Evolutionary conservation across 2,888 invertebrate genomes (phyloP), one percentile per base, ranked within the genome.

Genomic region (Xanthorhoe spadicearia): DNA sequence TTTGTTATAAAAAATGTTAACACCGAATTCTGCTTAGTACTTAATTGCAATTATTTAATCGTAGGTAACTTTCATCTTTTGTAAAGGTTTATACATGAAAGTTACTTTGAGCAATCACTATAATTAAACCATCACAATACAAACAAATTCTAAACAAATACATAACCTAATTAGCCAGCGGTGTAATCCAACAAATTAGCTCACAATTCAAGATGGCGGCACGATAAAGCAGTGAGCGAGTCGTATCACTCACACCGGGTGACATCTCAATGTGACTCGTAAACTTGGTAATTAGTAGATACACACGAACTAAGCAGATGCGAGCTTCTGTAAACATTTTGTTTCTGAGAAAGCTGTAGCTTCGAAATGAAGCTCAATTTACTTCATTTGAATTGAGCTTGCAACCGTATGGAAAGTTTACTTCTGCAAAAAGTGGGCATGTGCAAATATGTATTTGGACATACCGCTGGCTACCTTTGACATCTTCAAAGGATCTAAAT

Each of bases 211-310:
- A 74, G 65, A 77, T 79, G 80, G 78, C 79, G 77, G 73, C 71
- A 70, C 66, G 63, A 81, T 82, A 83, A 83, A 83, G 53, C 73
- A 68, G 80, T 73, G 77, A 75, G 66, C 19, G 64, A 53, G 35
- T 35, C 10, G 74, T 75, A 79, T 81, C 81, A 78, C 70, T 82
- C 83, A 81, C 81, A 74, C 61, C 77, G 78, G 77, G 78, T 46
- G 82, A 83, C 83, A 81, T 80, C 86, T 85, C 81, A 87, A 86
- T 86, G 84, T 82, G 76, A 71, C 70, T 86, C 86, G 84, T 88
- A 86, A 86, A 87, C 78, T 82, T 76, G 69, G 79, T 83, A 87
- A 88, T 88, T 88, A 87, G 85, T 75, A 75, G 15, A 59, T 71
- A 81, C 79, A 77, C 71, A 80, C 80, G 68, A 78, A 7, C 48